Percentiles rank a stretch among this genome's conserved stretches.
These are phyloP conservation scores for Diadema setosum DNA, from an alignment of 35 echinoderm and acorn worm genomes.

Conservation along the genomic window DNA sequence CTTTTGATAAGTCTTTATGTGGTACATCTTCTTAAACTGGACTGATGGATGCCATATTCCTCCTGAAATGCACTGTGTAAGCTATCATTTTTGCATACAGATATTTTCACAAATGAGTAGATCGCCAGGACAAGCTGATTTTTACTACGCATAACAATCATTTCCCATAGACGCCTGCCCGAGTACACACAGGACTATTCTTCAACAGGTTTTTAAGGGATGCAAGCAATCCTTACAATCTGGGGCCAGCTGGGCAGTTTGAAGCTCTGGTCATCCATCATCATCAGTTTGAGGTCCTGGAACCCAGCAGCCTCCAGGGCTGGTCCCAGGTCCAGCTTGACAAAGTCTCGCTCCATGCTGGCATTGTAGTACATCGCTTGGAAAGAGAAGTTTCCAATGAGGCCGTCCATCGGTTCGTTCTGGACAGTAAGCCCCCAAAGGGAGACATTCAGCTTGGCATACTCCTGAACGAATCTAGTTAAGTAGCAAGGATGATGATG, in stretches of 20 bases:
- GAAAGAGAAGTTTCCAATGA: conserved; percentile 13
- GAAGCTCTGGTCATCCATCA: conserved; percentile 71
- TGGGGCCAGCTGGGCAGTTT: not conserved
- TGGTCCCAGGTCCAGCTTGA: conserved; percentile 84
- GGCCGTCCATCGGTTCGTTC: conserved; percentile 77
- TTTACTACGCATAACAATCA: too few species aligned
- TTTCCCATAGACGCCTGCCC: too few species aligned
- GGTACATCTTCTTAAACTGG: too few species aligned
- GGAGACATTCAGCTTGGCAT: conserved; percentile 34
- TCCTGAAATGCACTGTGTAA: too few species aligned
- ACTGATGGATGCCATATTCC: too few species aligned
- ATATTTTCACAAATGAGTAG: too few species aligned
- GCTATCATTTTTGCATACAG: too few species aligned
- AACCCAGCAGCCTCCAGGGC: conserved; percentile 4
- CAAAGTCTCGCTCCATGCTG: conserved; percentile 71
- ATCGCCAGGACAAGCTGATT: too few species aligned
- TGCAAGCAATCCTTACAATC: not conserved
- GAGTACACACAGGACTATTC: too few species aligned
- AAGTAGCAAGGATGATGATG: too few species aligned
- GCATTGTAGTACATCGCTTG: conserved; percentile 71
- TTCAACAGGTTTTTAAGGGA: too few species aligned
- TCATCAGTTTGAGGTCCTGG: conserved; percentile 73
- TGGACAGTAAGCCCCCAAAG: conserved; percentile 88
- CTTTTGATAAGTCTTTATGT: too few species aligned
- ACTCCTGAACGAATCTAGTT: conserved; percentile 76